A percentile compares a stretch with the other conserved stretches of the same genome.
These are phyloP conservation scores for Zoanthus sociatus DNA, from an alignment of 92 coral and sea anemone species.

Conservation along the genomic window DNA sequence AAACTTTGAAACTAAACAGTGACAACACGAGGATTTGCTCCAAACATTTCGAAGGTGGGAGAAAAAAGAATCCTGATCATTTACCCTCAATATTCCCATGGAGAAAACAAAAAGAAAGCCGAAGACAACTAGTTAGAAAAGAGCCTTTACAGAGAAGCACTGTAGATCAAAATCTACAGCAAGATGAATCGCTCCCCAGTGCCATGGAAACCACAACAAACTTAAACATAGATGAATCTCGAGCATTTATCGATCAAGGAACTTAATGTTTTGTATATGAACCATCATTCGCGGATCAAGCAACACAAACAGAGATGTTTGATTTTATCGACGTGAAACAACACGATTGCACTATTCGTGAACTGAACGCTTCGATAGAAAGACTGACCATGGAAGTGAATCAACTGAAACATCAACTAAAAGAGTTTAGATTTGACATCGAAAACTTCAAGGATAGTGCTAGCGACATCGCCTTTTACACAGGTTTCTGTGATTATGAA, in stretches of 20 bases:
- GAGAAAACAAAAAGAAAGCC: conserved; percentile 28
- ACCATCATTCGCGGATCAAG: conserved; percentile 32
- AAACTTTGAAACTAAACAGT: conserved; percentile 36
- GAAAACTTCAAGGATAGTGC: conserved; percentile 54
- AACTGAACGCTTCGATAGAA: conserved; percentile 42
- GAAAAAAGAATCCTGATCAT: conserved; percentile 14
- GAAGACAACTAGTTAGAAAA: conserved; percentile 35
- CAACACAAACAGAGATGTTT: conserved; percentile 55
- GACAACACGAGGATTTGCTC: conserved; percentile 54
- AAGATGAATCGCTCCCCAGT: conserved; percentile 28
- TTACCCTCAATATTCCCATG: conserved; percentile 54
- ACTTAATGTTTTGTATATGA: conserved; percentile 33
- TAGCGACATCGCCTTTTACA: conserved; percentile 46
- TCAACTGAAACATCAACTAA: conserved; percentile 49
- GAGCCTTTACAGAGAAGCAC: conserved; percentile 50
- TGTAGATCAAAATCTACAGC: conserved; percentile 30
- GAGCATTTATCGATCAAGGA: conserved; percentile 55
- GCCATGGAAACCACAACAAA: conserved; percentile 52
- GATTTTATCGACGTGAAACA: conserved; percentile 36
- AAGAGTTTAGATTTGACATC: conserved; percentile 50
- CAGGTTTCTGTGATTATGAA: conserved; percentile 52
- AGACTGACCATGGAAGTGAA: conserved; percentile 43
- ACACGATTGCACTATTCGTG: conserved; percentile 42
- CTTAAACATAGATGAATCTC: conserved; percentile 22
- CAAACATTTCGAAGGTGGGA: conserved; percentile 41